Conservation (phyloP, 2,113 vertebrate species). For the Trochalopteron elliotii region DNA sequence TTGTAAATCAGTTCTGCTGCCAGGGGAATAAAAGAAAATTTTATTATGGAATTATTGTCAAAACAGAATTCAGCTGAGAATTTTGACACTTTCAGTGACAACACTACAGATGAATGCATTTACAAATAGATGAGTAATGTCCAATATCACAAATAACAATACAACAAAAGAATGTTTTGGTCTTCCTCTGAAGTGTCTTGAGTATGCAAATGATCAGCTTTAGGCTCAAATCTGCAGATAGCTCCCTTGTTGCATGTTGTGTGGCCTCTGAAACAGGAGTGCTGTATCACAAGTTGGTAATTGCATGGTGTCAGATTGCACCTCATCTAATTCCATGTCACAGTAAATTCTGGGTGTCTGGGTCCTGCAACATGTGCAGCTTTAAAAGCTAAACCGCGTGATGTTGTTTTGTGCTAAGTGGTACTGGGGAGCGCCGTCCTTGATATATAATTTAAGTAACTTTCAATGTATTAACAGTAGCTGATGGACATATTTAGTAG, state of each 20-base stretch:
- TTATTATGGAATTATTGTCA: background rate
- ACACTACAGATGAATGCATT: background rate
- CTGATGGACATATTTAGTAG: background rate
- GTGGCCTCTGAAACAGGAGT: background rate
- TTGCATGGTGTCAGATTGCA: background rate
- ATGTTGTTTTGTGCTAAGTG: background rate
- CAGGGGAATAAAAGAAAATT: background rate
- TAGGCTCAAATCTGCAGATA: background rate
- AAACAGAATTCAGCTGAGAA: background rate
- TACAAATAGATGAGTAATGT: background rate
- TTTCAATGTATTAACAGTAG: background rate
- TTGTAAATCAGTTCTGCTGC: background rate
- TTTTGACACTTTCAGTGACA: background rate
- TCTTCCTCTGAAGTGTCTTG: conserved; percentile 11
- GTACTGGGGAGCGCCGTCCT: background rate
- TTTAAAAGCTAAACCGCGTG: background rate
- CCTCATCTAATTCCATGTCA: background rate
- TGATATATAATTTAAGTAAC: background rate
- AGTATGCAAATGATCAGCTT: background rate
- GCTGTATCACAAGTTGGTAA: background rate
- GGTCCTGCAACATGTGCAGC: background rate
- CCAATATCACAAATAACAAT: background rate
- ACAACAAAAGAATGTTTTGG: background rate
- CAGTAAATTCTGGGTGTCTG: background rate
- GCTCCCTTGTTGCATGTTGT: background rate